Conservation (phyloP, 2,888 invertebrate genomes). For the Ormyrus pomaceus region DNA sequence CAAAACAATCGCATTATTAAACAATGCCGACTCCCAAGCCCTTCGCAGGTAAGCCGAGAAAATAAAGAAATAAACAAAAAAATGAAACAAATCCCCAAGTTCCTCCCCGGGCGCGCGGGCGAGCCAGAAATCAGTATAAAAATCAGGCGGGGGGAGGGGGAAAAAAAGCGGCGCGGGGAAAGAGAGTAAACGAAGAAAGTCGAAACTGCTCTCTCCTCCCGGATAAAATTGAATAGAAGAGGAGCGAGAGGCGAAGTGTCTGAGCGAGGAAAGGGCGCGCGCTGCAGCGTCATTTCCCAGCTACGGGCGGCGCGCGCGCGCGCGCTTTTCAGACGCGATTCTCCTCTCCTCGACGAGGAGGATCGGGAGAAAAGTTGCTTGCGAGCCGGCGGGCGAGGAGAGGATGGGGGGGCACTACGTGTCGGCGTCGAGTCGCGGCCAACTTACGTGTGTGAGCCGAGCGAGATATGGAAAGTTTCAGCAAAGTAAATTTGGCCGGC, state of each 20-base stretch:
- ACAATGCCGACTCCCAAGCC: no score
- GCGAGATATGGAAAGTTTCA: conserved; percentile 11
- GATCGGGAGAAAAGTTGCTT: not conserved
- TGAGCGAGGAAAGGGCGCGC: not conserved
- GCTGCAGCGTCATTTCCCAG: no score
- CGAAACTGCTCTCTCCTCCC: not conserved
- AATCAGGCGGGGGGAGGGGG: not conserved
- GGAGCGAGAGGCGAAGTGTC: not conserved
- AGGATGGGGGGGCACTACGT: not conserved
- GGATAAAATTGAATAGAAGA: conserved; percentile 10
- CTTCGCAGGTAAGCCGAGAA: no score
- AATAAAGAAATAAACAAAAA: not conserved
- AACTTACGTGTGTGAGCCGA: not conserved
- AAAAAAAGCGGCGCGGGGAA: not conserved
- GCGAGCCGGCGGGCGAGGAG: not conserved
- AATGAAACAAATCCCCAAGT: not conserved
- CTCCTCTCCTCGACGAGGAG: not conserved
- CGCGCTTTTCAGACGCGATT: conserved; percentile 10
- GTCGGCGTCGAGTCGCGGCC: conserved; percentile 2
- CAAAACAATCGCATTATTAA: no score
- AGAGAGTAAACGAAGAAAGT: not conserved
- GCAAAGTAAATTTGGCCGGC: conserved; percentile 16
- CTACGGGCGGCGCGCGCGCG: not conserved
- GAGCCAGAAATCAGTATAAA: conserved; percentile 4
- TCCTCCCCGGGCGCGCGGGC: not conserved